Percentiles rank a stretch among this genome's conserved stretches.
These are phyloP conservation scores for Gymnogyps californianus DNA, from an alignment of 2,113 vertebrate genomes.

Conservation along the genomic window DNA sequence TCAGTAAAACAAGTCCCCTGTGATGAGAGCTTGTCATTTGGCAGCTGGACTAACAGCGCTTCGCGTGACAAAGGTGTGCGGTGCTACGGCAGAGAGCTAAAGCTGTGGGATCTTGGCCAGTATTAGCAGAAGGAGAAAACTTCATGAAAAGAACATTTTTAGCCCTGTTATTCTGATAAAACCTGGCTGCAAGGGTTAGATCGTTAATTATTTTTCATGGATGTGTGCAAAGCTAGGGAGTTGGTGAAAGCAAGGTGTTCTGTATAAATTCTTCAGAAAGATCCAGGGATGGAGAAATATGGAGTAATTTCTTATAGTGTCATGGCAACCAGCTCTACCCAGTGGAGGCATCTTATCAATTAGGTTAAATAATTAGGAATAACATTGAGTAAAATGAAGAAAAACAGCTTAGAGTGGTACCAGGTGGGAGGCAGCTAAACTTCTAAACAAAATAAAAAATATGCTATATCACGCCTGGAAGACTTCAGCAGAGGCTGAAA, in stretches of 20 bases:
- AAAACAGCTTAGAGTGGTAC: not conserved
- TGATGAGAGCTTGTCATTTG: not conserved
- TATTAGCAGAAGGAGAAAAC: not conserved
- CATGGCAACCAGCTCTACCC: conserved; percentile 3
- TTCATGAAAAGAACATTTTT: not conserved
- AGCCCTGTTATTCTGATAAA: not conserved
- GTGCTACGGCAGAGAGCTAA: not conserved
- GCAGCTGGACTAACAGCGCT: not conserved
- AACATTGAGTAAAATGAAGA: not conserved
- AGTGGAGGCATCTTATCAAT: conserved; percentile 12
- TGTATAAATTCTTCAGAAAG: not conserved
- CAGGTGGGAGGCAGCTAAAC: not conserved
- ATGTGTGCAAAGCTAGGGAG: not conserved
- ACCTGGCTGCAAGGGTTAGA: not conserved
- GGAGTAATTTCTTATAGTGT: not conserved
- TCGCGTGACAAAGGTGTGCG: not conserved
- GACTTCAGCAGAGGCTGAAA: not conserved
- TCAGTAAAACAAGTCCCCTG: not conserved
- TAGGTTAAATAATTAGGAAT: conserved; percentile 26
- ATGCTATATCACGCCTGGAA: not conserved
- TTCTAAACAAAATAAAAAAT: conserved; percentile 1
- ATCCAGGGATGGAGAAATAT: not conserved
- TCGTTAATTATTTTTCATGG: not conserved
- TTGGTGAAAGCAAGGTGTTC: not conserved
- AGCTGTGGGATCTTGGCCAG: not conserved